phyloP scores from a whole-genome alignment of 2,888 invertebrate species.

The Myopa tessellatipennis region DNA sequence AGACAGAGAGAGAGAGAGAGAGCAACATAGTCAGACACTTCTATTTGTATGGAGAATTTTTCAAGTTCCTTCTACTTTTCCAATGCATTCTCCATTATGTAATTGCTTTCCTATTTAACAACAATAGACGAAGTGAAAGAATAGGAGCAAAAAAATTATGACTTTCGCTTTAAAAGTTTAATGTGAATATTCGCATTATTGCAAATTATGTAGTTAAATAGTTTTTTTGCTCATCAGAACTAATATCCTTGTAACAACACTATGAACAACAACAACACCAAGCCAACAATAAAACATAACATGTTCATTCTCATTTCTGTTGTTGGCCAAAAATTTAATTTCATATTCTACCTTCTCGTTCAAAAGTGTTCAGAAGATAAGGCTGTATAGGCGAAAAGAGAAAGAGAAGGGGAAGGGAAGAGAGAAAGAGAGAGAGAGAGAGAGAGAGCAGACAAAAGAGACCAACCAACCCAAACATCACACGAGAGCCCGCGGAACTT shows the following conservation, averaged over 20 bases:
- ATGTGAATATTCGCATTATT: conserved; percentile 4
- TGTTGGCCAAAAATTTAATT: not conserved
- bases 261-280: not conserved
- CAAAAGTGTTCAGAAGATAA: too few species aligned
- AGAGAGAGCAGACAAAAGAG: not conserved
- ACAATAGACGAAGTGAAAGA: not conserved
- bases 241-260: not conserved
- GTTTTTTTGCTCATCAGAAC: not conserved
- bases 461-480: not conserved
- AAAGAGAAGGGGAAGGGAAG: not conserved
- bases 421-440: not conserved
- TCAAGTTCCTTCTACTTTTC: not conserved
- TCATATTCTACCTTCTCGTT: not conserved
- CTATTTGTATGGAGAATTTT: not conserved
- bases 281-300: not conserved
- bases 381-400: not conserved
- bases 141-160: not conserved
- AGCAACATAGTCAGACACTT: not conserved
- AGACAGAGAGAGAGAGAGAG: too few species aligned
- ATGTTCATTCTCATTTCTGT: too few species aligned
- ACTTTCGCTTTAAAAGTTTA: not conserved
- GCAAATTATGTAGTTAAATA: not conserved
- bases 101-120: conserved; percentile 16
- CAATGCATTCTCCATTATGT: not conserved
- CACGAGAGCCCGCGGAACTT: not conserved